Conservation (phyloP, 2,797 vertebrate species). For the Cuniculus paca region DNA sequence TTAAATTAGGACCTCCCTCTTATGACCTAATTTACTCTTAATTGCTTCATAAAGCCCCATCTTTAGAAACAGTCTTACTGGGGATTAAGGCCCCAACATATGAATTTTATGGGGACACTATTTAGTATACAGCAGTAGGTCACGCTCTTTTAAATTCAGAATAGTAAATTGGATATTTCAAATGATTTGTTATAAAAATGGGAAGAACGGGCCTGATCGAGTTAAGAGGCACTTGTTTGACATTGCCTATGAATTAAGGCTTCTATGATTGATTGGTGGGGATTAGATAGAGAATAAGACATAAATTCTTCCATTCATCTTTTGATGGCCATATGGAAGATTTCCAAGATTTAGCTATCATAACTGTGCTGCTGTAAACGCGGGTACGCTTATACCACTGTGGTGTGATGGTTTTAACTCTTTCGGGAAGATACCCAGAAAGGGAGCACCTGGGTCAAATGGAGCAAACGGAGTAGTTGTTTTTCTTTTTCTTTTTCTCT, state of each 20-base stretch:
- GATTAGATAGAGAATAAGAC: conserved; percentile 19
- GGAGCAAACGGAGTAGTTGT: not conserved
- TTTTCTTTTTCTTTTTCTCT: not conserved
- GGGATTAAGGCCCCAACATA: not conserved
- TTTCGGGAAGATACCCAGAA: not conserved
- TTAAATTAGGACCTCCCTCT: not conserved
- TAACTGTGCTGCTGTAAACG: not conserved
- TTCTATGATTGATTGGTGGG: not conserved
- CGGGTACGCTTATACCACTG: not conserved
- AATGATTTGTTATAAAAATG: conserved; percentile 29
- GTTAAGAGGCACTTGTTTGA: not conserved
- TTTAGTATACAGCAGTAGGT: not conserved
- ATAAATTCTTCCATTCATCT: not conserved
- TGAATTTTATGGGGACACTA: not conserved
- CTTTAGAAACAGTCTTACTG: not conserved
- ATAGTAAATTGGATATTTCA: not conserved
- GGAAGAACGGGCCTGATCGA: not conserved
- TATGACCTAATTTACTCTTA: not conserved
- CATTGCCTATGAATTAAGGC: not conserved
- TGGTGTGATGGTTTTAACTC: not conserved
- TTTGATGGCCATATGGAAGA: not conserved
- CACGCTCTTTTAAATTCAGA: conserved; percentile 6
- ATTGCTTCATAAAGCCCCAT: not conserved
- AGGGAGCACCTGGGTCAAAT: not conserved
- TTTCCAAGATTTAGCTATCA: not conserved